Evolutionary conservation across 2,113 vertebrate genomes (phyloP), one percentile per base, ranked within the genome.

Genomic region (Regulus satrapa): DNA sequence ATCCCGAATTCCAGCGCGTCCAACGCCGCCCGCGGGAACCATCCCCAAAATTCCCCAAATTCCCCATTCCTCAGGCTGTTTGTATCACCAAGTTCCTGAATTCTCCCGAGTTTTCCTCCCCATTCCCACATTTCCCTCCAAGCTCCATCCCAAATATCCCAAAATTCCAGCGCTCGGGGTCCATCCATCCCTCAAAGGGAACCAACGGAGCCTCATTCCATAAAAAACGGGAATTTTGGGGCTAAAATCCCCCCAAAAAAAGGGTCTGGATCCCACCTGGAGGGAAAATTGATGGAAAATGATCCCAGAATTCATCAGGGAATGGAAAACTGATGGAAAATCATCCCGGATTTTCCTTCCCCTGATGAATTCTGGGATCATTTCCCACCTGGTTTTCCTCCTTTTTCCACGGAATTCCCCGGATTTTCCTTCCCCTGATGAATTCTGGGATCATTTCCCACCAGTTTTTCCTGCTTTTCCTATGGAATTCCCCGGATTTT

Each of bases 1-100:
- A 55, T 20, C 40, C 56, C 15, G 1, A 2, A n/a, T 75, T 40
- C 24, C 87, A 34, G 31, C 28, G 10, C 17, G 15, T 24, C 20
- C 32, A 54, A 32, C 1, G 1, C 54, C 38, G 12, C 8, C 52
- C 38, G 14, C 0, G n/a, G 46, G 56, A 83, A 61, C 5, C 0
- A 34, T 25, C 72, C 56, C 18, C 0, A 46, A 72, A 31, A 13
- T 23, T 20, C 18, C 62, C 4, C 2, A 21, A 81, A 58, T 40
- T 40, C 9, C 34, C 34, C 1, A 5, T 11, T 58, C n/a, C 9
- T 28, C 8, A 32, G 41, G 23, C 5, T 3, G 5, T 29, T 64
- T 34, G 9, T 6, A 34, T 17, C 61, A 11, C 6, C 0, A 13
- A 21, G 6, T 68, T 68, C 43, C 52, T 49, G 11, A 31, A 45